Conservation (phyloP, 1,140 invertebrate species). For the Zaprionus ghesquierei region DNA sequence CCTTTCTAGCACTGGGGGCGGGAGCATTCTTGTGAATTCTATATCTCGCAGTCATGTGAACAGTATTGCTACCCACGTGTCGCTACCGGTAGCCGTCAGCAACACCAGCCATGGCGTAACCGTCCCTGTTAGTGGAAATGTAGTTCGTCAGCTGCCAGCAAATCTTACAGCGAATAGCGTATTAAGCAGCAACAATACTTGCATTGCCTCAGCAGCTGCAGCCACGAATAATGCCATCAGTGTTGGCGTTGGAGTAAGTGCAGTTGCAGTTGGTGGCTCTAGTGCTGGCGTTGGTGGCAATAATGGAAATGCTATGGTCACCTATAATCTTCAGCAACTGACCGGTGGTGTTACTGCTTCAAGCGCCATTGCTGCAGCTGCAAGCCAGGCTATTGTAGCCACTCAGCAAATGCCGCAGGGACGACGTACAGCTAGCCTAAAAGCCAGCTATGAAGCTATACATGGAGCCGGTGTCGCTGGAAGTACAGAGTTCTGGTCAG, state of each 20-base stretch:
- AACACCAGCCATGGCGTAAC: constrained; percentile 6
- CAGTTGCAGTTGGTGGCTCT: constrained; percentile 24
- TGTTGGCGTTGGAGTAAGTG: constrained; percentile 1
- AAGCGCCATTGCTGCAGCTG: constrained; percentile 96
- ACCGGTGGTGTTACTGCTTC: constrained; percentile 84
- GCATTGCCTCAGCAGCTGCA: constrained; percentile 31
- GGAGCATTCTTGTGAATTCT: background rate
- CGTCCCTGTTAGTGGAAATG: constrained; percentile 15
- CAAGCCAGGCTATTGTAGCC: constrained; percentile 97
- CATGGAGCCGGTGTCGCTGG: constrained; percentile 85
- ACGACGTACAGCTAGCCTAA: constrained; percentile 94
- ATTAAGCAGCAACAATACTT: constrained; percentile 3
- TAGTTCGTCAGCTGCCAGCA: constrained; percentile 54
- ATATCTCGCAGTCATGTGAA: constrained; percentile 23
- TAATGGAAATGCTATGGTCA: constrained; percentile 51
- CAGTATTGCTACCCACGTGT: constrained; percentile 34
- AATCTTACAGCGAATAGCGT: constrained; percentile 43
- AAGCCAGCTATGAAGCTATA: constrained; percentile 96
- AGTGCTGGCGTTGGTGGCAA: constrained; percentile 17
- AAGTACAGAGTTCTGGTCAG: constrained; percentile 84
- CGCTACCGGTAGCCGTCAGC: constrained; percentile 25
- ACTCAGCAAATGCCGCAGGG: constrained; percentile 99
- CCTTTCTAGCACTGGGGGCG: background rate
- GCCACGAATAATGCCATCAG: constrained; percentile 5
- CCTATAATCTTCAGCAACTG: constrained; percentile 85